Base-by-base conservation (phyloP, 2,888 invertebrate genomes). In the Ochropacha duplaris region DNA sequence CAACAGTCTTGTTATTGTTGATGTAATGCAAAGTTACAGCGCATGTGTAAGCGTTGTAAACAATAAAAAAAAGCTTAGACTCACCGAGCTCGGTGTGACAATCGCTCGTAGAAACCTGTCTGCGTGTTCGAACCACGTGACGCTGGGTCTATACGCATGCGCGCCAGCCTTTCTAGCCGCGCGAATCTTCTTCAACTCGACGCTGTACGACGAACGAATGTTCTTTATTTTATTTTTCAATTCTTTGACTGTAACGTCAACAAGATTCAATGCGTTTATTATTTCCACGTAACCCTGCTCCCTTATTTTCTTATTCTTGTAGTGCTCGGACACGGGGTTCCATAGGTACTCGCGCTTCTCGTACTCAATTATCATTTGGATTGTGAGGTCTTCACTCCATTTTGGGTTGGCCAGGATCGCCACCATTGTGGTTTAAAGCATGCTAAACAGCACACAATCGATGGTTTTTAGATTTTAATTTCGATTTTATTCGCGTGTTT, bases 41-140 rank as follows among this genome's bases (percentile, higher is more conserved):
- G 79, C 78, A 75, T 74, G 71, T 72, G 78, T 74, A 78, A 59
- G 62, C 69, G 69, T 72, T 65, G 76, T 72, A 79, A 78, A 78
- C 79, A 76, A 74, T 68, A 64, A 64, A 66, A 69, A n/a, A 70
- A 74, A 72, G 44, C 19, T 44, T 61, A 76, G 64, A 88, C 92
- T 92, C 83, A 92, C 92, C 68, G 92, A 92, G 84, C 91, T 92
- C 79, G 92, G 93, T 62, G 92, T 92, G 86, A 93, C 93, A 84
- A 93, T 92, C 78, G 92, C 92, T 75, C 92, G 88, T 74, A 93
- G 89, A 83, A 93, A 93, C 90, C 92, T 90, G 92, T 93, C 93
- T 83, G 92, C 92, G 87, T 92, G 92, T 77, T 92, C 90, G 82
- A 92, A 93, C 93, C 93, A 93, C 89, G 92, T 92, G 90, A 93